These are phyloP conservation scores for Doryteuthis pealeii DNA, from an alignment of 1,140 invertebrate species.

Conservation along the genomic window DNA sequence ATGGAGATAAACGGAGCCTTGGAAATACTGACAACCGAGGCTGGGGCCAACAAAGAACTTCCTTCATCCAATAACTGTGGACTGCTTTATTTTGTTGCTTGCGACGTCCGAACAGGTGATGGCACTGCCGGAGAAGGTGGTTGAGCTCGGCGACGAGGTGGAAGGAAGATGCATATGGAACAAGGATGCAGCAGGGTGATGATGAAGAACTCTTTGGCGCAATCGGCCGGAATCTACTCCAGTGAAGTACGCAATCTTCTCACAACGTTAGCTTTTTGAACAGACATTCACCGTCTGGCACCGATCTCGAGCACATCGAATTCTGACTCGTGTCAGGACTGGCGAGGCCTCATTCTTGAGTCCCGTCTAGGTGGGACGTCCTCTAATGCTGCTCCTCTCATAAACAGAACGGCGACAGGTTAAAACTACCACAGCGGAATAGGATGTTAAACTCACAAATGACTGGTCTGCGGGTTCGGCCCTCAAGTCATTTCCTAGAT, in stretches of 20 bases:
- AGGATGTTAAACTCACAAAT: constrained; percentile 21
- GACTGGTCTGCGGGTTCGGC: constrained; percentile 18
- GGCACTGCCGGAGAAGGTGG: background rate
- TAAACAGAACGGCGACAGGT: constrained; percentile 47
- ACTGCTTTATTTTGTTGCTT: constrained; percentile 1
- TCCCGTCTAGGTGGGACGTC: constrained; percentile 28
- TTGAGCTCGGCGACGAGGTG: background rate
- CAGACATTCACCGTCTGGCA: too few species aligned
- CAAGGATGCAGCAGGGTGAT: background rate
- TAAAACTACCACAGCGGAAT: constrained; percentile 46
- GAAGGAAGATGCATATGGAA: background rate
- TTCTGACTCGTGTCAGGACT: background rate
- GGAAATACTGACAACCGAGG: background rate
- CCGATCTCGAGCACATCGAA: background rate
- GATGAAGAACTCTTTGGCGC: background rate
- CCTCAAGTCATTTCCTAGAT: background rate
- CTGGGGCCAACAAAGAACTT: background rate
- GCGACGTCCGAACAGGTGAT: background rate
- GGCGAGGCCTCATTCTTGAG: constrained; percentile 35
- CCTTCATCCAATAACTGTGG: background rate
- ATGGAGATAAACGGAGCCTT: constrained; percentile 18
- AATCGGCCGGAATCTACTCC: background rate
- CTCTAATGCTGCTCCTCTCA: constrained; percentile 21
- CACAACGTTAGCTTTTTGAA: background rate
- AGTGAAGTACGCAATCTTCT: background rate